These are phyloP conservation scores for Psylliodes chrysocephalus DNA, from an alignment of 2,888 invertebrate species.

Conservation along the genomic window DNA sequence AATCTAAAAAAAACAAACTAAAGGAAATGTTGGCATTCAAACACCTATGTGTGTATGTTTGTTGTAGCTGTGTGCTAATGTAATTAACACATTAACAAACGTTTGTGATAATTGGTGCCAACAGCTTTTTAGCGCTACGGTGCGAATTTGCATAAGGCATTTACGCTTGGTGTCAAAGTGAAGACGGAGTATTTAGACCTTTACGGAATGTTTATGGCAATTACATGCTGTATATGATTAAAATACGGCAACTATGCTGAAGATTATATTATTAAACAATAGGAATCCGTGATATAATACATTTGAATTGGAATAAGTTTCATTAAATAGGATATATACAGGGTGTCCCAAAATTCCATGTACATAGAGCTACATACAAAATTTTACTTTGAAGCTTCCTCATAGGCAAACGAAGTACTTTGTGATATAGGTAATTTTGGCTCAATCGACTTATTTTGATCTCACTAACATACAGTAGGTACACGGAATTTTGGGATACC, in stretches of 20 bases:
- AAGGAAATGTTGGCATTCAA: neutral
- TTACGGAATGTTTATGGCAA: constrained; percentile 10
- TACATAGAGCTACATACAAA: too few species aligned
- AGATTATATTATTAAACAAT: neutral
- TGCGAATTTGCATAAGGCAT: constrained; percentile 44
- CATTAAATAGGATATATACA: too few species aligned
- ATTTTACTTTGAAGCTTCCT: too few species aligned
- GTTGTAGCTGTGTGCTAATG: constrained; percentile 39
- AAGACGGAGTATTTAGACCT: constrained; percentile 19
- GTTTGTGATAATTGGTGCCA: constrained; percentile 49
- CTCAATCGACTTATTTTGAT: too few species aligned
- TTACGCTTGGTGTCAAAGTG: constrained; percentile 35
- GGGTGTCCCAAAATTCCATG: too few species aligned
- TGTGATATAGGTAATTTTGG: too few species aligned
- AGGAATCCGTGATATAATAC: too few species aligned
- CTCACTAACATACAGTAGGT: too few species aligned
- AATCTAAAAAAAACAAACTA: neutral
- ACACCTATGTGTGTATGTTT: neutral
- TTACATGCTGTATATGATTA: neutral
- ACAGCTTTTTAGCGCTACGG: constrained; percentile 41
- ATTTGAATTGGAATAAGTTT: too few species aligned
- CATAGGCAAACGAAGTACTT: too few species aligned
- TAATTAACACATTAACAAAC: constrained; percentile 50
- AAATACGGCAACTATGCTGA: neutral
- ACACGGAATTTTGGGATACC: too few species aligned